Evolutionary conservation across 2,113 vertebrate genomes (phyloP).

Genomic region (Ramphastos sulfuratus): DNA sequence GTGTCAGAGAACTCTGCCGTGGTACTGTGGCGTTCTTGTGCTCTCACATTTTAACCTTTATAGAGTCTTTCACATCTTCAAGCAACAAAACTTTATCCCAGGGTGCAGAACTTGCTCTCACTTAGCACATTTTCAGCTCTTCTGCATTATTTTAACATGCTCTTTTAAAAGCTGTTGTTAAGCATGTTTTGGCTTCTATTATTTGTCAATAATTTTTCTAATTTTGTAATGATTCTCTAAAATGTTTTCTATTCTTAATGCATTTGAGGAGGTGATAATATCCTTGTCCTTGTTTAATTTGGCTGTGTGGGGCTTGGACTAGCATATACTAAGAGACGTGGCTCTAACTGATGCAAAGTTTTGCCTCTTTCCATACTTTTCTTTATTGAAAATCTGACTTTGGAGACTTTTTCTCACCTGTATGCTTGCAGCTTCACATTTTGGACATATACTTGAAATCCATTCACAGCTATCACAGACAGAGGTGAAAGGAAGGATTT

Average conservation of each 20-base stretch:
- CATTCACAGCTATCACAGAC: neutral
- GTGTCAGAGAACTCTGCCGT: neutral
- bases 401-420: neutral
- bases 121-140: neutral
- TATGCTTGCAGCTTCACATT: neutral
- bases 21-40: neutral
- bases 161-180: neutral
- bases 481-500: slow-evolving; percentile 14
- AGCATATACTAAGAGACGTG: neutral
- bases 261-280: neutral
- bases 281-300: neutral
- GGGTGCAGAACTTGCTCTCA: neutral
- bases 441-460: neutral
- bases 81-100: neutral
- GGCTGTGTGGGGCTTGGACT: neutral
- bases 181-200: neutral
- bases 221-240: neutral
- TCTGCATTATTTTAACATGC: neutral
- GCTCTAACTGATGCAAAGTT: neutral
- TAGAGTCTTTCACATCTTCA: neutral
- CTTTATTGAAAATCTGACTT: neutral
- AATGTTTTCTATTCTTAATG: neutral
- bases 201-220: neutral
- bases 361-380: neutral
- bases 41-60: neutral